Base-by-base conservation (phyloP, 2,888 invertebrate species). In the Hemicrepidius hirtus region DNA sequence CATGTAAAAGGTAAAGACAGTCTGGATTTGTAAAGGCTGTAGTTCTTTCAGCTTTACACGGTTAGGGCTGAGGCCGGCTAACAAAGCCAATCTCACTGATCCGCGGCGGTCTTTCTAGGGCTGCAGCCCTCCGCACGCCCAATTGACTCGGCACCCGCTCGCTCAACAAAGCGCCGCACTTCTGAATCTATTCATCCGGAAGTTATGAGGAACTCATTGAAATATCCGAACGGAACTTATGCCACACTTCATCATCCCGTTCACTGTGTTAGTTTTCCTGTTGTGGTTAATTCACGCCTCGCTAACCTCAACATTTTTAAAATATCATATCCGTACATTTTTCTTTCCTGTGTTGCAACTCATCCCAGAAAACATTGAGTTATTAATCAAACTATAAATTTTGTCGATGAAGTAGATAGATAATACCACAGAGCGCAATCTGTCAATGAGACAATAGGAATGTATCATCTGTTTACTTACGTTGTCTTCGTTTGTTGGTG, bases 151-250 rank as follows among this genome's bases (percentile, higher is more conserved):
- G 80, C 81, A 80, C 81, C 81, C 81, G 82, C 80, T 80, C 75
- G 76, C 77, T 72, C 77, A 79, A 83, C 83, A 84, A 84, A 83
- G 82, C 79, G 78, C 80, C 80, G 78, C 80, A 79, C 82, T 82
- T 78, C 79, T 76, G 74, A 75, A 76, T 79, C 77, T 82, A 80
- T 76, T 82, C 83, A 79, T 75, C 83, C 85, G 85, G 85, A 85
- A 85, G 85, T 85, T 85, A 85, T 86, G 85, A 84, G 84, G 81
- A 82, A 83, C 83, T 84, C 85, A 85, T 85, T 85, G 85, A 84
- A 84, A 85, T 85, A 85, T 85, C 84, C 84, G 84, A 81, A 80
- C 82, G 84, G 83, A 84, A 84, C 81, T 79, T 76, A 79, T 76
- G 80, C 77, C 79, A 77, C 83, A 84, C 83, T 84, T 81, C 80